A percentile compares a stretch with the other conserved stretches of the same genome.
Conservation (phyloP, 2,113 vertebrate genomes). For the Protobothrops mucrosquamatus region DNA sequence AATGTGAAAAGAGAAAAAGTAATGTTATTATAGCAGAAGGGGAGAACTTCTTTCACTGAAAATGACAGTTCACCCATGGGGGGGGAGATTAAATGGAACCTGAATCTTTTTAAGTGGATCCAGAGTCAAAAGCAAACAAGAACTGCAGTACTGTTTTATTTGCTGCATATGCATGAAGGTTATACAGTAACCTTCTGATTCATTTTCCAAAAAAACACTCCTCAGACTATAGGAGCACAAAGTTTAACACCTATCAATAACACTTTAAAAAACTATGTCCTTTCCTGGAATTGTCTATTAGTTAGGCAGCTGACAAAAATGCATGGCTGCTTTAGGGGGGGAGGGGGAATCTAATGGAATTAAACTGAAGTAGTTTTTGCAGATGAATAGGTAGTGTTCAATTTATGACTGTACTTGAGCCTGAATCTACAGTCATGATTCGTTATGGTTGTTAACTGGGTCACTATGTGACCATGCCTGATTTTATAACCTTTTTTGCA, state of each 20-base stretch:
- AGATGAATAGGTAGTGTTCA: not conserved
- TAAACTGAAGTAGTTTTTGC: not conserved
- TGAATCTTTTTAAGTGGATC: not conserved
- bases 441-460: not conserved
- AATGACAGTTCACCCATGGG: not conserved
- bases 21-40: not conserved
- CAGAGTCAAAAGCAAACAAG: not conserved
- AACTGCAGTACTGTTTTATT: not conserved
- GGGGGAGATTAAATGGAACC: not conserved
- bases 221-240: not conserved
- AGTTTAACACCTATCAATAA: not conserved
- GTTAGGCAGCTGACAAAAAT: not conserved
- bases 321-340: not conserved
- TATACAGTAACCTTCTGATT: not conserved
- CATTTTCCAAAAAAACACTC: not conserved
- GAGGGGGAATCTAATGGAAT: not conserved
- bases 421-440: not conserved
- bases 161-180: not conserved
- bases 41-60: not conserved
- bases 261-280: not conserved
- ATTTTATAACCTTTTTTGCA: not conserved
- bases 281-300: not conserved
- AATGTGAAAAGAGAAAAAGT: not conserved
- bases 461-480: not conserved
- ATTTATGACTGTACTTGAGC: not conserved